Evolutionary conservation across 2,797 vertebrate species (phyloP), one percentile per base, ranked within the genome.

Genomic region (Apodemus agrarius): DNA sequence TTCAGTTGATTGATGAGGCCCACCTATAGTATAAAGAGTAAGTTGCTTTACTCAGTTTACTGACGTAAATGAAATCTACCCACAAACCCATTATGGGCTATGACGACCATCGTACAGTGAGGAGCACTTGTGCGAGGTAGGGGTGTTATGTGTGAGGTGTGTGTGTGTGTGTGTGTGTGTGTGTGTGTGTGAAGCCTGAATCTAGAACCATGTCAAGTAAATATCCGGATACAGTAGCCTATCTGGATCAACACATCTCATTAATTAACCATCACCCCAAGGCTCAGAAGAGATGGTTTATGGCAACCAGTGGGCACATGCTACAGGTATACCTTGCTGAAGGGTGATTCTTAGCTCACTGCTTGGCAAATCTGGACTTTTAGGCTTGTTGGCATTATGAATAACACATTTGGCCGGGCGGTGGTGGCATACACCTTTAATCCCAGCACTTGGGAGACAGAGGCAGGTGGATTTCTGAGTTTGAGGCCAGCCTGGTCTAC

Each of bases 161-260:
- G 43, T 43, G 43, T 43, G 46, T 49, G 46, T 49, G 46, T 49
- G 46, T 49, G 46, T 49, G 46, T 49, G 52, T 52, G 52, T 52
- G 52, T 52, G 49, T 52, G 52, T 52, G 12, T 52, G 52, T 52
- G 13, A 49, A 52, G 52, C 52, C 52, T 52, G 52, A 52, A 52
- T 89, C 22, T 94, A 78, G 65, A 94, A 81, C 79, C 61, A n/a
- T 57, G 40, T 72, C 89, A 75, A 78, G 11, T 49, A 93, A 81
- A 52, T 94, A 34, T 59, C 13, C 89, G 65, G 49, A 11, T 61
- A 80, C 37, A 16, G 0, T 88, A 86, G 29, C 81, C 65, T 85
- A 61, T 57, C 13, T 43, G 74, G 75, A 46, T 24, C 49, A 46
- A 82, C 46, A 24, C 22, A 52, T n/a, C 87, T 90, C 67, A 52